Conservation (phyloP, 35 echinoderm and acorn worm genomes). For the Anneissia japonica region DNA sequence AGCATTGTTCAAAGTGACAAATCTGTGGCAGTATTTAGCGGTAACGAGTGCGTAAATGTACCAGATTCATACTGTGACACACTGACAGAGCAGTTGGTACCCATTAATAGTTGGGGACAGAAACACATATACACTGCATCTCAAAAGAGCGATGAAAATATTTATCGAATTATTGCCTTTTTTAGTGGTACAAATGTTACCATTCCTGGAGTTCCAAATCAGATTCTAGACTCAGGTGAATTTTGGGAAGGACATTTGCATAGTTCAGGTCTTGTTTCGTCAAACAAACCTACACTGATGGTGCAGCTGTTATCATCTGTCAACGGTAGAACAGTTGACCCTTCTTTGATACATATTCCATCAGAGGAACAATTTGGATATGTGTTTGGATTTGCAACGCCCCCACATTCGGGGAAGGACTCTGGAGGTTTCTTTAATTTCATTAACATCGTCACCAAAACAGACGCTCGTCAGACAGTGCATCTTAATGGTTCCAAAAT, state of each 20-base stretch:
- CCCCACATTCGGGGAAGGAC: conserved; percentile 35
- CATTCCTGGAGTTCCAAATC: conserved; percentile 9
- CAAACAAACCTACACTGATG: conserved; percentile 13
- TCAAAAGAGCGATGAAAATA: background rate
- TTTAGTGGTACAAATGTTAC: conserved; percentile 30
- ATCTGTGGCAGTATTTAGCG: conserved; percentile 40
- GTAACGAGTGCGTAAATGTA: conserved; percentile 22
- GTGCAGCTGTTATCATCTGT: conserved; percentile 2
- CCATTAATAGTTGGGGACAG: conserved; percentile 44
- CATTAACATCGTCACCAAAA: conserved; percentile 40
- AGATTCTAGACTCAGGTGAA: conserved; percentile 14
- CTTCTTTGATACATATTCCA: conserved; percentile 48
- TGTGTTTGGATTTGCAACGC: conserved; percentile 55
- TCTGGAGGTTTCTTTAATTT: conserved; percentile 34
- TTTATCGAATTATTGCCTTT: conserved; percentile 29
- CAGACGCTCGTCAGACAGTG: conserved; percentile 15
- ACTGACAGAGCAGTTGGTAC: conserved; percentile 36
- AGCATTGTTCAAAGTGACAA: conserved; percentile 41
- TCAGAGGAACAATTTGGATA: conserved; percentile 41
- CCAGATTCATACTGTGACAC: conserved; percentile 19
- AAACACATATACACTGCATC: conserved; percentile 47
- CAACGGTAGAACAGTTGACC: conserved; percentile 13
- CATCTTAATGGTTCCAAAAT: background rate
- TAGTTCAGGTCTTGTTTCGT: conserved; percentile 26
- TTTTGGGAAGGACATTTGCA: conserved; percentile 31